Base-by-base conservation (phyloP, 2,113 vertebrate genomes). In the Paradoxurus hermaphroditus region DNA sequence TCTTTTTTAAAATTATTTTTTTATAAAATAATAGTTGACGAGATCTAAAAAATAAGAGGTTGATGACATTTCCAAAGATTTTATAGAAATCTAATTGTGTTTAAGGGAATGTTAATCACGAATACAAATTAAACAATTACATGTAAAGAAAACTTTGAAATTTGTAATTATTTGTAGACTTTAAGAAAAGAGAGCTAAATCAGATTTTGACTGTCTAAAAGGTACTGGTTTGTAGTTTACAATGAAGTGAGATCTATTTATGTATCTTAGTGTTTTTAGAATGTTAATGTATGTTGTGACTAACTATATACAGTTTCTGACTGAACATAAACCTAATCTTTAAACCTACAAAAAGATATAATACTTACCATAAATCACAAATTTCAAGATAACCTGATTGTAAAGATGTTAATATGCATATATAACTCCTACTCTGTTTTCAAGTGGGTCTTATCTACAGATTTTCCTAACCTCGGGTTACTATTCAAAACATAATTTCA, bases 151-250 rank as follows among this genome's bases (percentile, higher is more conserved):
- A 89, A 88, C 14, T 67, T 67, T 77, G 39, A 86, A 91, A 90
- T 86, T 96, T 96, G 49, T 79, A 96, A 56, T 59, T 95, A 86
- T 88, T 90, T 75, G 46, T 51, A 96, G 53, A 63, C 25, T 95
- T 84, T 63, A 56, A 79, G 18, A 21, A 77, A 94, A 94, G 1
- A 93, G 34, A 89, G 36, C 25, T 86, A 86, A 95, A 68, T 56
- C 31, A 79, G 59, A 83, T 67, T 15, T n/a, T 92, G 88, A 51
- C 41, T 77, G 29, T 53, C 23, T 77, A 93, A 92, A 91, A 92
- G 46, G 73, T 87, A 94, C 19, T 85, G 18, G 77, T 65, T 56
- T 97, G 16, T 59, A 92, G 95, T 91, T 86, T 96, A 83, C 19
- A 85, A 82, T 56, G 44, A 86, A 95, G 93, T 92, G 19, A 75